Evolutionary conservation across 30 jellyfish, hydroid and myxozoan species (phyloP).

Genomic region (Aurelia coerulea): DNA sequence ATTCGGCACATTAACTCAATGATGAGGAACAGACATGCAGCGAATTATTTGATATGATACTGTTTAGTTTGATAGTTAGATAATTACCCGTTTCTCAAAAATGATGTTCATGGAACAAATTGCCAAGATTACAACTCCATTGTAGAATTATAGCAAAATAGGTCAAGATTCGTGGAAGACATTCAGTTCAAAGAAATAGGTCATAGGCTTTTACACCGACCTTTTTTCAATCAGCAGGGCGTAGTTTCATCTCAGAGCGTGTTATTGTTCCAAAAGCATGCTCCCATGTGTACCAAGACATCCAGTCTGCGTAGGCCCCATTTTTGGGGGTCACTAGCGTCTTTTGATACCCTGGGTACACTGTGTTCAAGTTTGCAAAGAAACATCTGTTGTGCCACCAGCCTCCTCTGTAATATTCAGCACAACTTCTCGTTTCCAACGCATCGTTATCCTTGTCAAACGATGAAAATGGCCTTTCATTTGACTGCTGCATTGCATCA

Average conservation of each 20-base stretch:
- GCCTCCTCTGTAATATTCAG: slow-evolving; percentile 1
- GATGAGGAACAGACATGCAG: no score
- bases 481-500: not conserved
- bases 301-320: not conserved
- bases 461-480: not conserved
- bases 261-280: not conserved
- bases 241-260: not conserved
- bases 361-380: not conserved
- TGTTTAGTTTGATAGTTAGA: no score
- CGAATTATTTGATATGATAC: no score
- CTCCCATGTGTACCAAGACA: not conserved
- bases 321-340: not conserved
- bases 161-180: no score
- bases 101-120: no score
- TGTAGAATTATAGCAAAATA: no score
- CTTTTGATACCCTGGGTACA: not conserved
- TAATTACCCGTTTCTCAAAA: no score
- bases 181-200: no score
- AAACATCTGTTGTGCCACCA: slow-evolving; percentile 12
- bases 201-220: no score
- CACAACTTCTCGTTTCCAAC: not conserved
- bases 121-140: no score
- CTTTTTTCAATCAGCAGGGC: not conserved
- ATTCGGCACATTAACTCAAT: no score
- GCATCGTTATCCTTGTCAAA: slow-evolving; percentile 2